Evolutionary conservation across 2,113 vertebrate genomes (phyloP).

Genomic region (Herpetotheres cachinnans): DNA sequence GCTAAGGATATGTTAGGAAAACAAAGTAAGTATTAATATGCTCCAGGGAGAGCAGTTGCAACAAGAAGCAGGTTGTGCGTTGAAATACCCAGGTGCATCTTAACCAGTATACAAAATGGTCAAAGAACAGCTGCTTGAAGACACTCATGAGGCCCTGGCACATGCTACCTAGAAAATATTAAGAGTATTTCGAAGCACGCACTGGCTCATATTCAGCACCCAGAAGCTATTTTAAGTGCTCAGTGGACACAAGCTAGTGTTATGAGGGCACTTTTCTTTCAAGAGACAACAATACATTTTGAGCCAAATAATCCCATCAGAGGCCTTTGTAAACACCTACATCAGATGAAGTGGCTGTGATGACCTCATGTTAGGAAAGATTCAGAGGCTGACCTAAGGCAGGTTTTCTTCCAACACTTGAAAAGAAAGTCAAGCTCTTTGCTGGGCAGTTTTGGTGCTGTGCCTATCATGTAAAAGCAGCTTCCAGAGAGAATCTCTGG

Average conservation of each 20-base stretch:
- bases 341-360: neutral
- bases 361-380: neutral
- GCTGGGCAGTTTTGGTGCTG: neutral
- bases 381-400: neutral
- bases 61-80: neutral
- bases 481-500: neutral
- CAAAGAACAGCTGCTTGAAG: slow-evolving; percentile 15
- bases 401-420: neutral
- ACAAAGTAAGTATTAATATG: neutral
- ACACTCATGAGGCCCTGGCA: neutral
- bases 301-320: slow-evolving; percentile 4
- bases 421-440: neutral
- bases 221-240: slow-evolving; percentile 27
- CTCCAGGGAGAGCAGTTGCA: neutral
- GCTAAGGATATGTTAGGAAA: neutral
- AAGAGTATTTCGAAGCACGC: neutral
- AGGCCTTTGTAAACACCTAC: neutral
- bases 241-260: neutral
- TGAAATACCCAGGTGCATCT: neutral
- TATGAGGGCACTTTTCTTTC: neutral
- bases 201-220: neutral
- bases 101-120: neutral
- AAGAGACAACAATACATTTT: neutral
- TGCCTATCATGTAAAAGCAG: neutral
- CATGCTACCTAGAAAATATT: neutral